These are phyloP conservation scores for Sminthurinus signatus DNA, from an alignment of 1,140 invertebrate species.

Conservation along the genomic window DNA sequence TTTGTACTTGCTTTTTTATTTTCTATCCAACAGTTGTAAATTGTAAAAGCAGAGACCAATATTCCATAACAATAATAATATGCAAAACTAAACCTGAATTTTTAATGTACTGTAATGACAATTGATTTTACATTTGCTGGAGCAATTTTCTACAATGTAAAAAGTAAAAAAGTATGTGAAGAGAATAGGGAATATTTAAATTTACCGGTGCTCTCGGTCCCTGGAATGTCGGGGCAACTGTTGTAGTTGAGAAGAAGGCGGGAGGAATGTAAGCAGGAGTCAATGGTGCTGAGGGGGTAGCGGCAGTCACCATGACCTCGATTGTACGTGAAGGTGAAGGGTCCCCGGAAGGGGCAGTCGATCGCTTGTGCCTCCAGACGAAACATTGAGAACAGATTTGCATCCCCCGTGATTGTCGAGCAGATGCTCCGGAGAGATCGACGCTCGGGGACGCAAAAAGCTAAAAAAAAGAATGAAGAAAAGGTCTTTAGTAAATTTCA, in stretches of 20 bases:
- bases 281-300: conserved; percentile 66
- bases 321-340: conserved; percentile 76
- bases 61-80: neutral
- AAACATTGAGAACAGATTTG: conserved; percentile 80
- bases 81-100: neutral
- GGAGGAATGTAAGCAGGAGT: conserved; percentile 74
- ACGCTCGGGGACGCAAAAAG: conserved; percentile 63
- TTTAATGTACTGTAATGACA: too few species aligned
- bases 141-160: too few species aligned
- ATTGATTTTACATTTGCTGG: too few species aligned
- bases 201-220: conserved; percentile 56
- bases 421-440: conserved; percentile 71
- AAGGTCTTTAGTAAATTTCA: neutral
- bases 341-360: conserved; percentile 70
- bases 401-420: conserved; percentile 78
- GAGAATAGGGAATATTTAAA: neutral
- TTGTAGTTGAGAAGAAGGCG: conserved; percentile 72
- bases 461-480: conserved; percentile 50
- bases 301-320: conserved; percentile 67
- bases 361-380: conserved; percentile 70
- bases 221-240: conserved; percentile 79
- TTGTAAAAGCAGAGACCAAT: too few species aligned
- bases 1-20: too few species aligned
- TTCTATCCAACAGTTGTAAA: too few species aligned
- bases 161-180: neutral